phyloP scores from a whole-genome alignment of 2,797 vertebrate genomes.

The Phoebastria nigripes region DNA sequence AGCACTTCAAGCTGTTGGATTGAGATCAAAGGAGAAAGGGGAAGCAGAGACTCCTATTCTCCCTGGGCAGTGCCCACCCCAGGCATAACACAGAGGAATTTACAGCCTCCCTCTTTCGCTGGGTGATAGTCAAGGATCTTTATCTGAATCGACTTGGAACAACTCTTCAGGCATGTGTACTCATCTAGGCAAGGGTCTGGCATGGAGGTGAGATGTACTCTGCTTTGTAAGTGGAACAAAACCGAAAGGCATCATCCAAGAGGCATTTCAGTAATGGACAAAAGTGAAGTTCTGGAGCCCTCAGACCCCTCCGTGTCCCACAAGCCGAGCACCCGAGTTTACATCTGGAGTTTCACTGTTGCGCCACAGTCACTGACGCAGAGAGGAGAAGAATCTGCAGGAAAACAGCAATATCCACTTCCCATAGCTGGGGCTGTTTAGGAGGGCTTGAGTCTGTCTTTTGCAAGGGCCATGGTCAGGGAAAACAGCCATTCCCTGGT shows the following conservation, averaged over 20 bases:
- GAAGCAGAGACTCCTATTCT: background rate
- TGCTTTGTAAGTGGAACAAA: background rate
- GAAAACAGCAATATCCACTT: background rate
- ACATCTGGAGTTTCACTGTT: background rate
- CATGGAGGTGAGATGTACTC: background rate
- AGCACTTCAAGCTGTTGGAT: background rate
- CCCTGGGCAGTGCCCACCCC: background rate
- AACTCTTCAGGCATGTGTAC: background rate
- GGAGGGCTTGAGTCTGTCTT: background rate
- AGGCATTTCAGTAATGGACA: background rate
- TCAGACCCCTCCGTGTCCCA: background rate
- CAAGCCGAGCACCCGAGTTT: background rate
- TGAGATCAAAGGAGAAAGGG: conserved; percentile 1
- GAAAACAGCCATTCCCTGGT: background rate
- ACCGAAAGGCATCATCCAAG: background rate
- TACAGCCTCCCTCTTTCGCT: background rate
- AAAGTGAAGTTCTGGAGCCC: background rate
- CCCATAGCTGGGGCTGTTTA: background rate
- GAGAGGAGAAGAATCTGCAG: background rate
- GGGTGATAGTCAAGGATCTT: background rate
- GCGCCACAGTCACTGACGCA: background rate
- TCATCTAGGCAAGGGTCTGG: background rate
- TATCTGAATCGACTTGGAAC: background rate
- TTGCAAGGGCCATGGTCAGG: conserved; percentile 1
- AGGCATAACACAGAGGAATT: background rate